These are phyloP conservation scores for Unio pictorum DNA, from an alignment of 2,888 invertebrate genomes.

Conservation along the genomic window DNA sequence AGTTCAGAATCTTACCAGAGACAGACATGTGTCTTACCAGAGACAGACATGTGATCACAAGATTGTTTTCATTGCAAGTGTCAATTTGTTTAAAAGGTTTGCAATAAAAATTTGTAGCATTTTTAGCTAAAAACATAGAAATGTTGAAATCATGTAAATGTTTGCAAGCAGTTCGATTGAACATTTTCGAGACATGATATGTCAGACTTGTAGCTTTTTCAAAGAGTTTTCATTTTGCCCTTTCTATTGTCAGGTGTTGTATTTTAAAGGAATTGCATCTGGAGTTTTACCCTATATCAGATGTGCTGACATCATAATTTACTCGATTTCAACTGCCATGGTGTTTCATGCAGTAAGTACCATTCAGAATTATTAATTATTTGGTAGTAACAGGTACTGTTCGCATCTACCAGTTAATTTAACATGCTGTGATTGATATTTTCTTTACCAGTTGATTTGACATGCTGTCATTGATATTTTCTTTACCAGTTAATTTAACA, in stretches of 20 bases:
- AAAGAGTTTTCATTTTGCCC: neutral
- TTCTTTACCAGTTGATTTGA: too few species aligned
- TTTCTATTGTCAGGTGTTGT: constrained; percentile 77
- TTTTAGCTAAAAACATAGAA: too few species aligned
- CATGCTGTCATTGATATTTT: too few species aligned
- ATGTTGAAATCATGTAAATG: too few species aligned
- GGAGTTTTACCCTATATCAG: constrained; percentile 80
- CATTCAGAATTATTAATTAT: neutral
- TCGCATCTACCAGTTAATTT: neutral
- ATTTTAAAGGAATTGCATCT: constrained; percentile 80
- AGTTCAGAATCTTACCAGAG: too few species aligned
- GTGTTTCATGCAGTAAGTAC: constrained; percentile 79
- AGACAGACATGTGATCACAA: too few species aligned
- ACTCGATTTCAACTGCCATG: constrained; percentile 83
- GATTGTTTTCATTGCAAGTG: too few species aligned
- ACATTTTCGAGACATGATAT: neutral
- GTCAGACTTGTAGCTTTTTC: neutral
- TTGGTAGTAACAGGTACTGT: neutral
- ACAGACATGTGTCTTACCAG: too few species aligned
- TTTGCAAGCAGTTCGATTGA: neutral
- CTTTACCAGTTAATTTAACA: too few species aligned
- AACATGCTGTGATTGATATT: too few species aligned
- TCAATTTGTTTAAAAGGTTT: too few species aligned
- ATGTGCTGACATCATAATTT: constrained; percentile 81
- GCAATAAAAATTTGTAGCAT: too few species aligned